These are phyloP conservation scores for Bhutanitis thaidina DNA, from an alignment of 2,888 invertebrate genomes.

Conservation along the genomic window DNA sequence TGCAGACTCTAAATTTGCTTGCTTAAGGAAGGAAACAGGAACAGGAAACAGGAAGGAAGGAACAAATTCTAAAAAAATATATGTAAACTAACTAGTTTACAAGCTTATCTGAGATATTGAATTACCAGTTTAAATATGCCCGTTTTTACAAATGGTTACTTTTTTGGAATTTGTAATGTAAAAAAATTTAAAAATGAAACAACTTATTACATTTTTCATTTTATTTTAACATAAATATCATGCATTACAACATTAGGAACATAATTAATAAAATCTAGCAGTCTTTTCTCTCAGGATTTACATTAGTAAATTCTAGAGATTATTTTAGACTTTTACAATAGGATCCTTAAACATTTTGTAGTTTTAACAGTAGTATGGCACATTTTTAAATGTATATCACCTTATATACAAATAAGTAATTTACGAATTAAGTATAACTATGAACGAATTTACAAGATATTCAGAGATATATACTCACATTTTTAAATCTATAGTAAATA, in stretches of 20 bases:
- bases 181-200: not conserved
- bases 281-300: slow-evolving; percentile 14
- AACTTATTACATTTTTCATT: not conserved
- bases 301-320: slow-evolving; percentile 16
- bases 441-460: not conserved
- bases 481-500: not conserved
- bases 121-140: too few relatives aligned
- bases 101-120: too few relatives aligned
- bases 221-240: slow-evolving; percentile 13
- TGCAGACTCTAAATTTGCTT: too few relatives aligned
- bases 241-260: slow-evolving; percentile 16
- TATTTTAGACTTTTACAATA: not conserved
- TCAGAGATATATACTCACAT: not conserved
- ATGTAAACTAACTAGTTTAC: too few relatives aligned
- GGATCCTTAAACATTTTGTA: not conserved
- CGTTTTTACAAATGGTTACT: too few relatives aligned
- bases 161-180: too few relatives aligned
- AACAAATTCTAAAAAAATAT: too few relatives aligned
- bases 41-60: too few relatives aligned
- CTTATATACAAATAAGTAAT: not conserved
- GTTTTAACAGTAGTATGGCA: slow-evolving; percentile 15
- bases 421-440: not conserved
- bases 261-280: slow-evolving; percentile 8
- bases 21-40: too few relatives aligned
- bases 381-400: not conserved